Conservation (phyloP, 2,888 invertebrate species). For the Gymnoscelis rufifasciata region DNA sequence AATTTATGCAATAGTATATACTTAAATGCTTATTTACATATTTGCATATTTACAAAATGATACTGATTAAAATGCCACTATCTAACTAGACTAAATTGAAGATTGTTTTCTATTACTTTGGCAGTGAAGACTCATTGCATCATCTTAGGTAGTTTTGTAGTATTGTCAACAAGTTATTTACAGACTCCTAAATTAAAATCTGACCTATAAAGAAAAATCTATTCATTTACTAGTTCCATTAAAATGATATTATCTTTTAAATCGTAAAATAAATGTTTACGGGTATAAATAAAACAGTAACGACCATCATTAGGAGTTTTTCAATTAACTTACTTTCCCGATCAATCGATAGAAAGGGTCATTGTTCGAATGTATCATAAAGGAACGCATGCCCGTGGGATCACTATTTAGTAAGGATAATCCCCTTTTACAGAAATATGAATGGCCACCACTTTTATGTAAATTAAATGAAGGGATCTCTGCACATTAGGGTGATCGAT, state of each 20-base stretch:
- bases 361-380: conserved; percentile 48
- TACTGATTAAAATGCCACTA: too few species aligned
- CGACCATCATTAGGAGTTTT: conserved; percentile 11
- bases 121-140: too few species aligned
- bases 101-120: too few species aligned
- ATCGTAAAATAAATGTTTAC: not conserved
- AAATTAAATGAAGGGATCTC: conserved; percentile 69
- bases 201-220: too few species aligned
- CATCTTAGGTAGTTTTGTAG: too few species aligned
- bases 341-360: conserved; percentile 40
- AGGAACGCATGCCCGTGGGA: conserved; percentile 60
- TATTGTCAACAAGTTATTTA: too few species aligned
- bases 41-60: too few species aligned
- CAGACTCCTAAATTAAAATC: too few species aligned
- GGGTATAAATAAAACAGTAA: conserved; percentile 5
- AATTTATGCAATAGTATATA: too few species aligned
- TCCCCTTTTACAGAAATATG: conserved; percentile 74
- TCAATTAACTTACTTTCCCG: conserved; percentile 19
- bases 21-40: too few species aligned
- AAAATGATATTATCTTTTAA: not conserved
- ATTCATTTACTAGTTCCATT: too few species aligned
- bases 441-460: conserved; percentile 67
- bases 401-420: conserved; percentile 67
- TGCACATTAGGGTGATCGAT: conserved; percentile 46
- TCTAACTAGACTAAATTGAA: too few species aligned